phyloP scores from a whole-genome alignment of 2,888 invertebrate genomes.

The Cephus nigrinus region DNA sequence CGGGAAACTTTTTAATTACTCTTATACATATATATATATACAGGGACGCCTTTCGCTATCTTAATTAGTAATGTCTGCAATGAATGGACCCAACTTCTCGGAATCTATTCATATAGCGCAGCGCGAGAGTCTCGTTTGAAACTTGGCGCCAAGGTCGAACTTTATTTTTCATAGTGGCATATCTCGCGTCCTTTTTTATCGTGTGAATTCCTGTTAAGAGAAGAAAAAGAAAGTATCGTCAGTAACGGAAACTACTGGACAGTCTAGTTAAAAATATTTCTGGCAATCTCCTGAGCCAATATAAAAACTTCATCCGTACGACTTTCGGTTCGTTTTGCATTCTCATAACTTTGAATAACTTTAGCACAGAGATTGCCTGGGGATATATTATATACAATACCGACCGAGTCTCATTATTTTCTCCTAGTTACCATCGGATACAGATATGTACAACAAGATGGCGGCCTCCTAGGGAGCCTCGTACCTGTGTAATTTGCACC shows the following conservation, averaged over 20 bases:
- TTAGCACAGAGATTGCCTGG: background rate
- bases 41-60: slow-evolving; percentile 14
- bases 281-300: background rate
- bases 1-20: slow-evolving; percentile 24
- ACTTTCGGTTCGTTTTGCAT: background rate
- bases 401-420: background rate
- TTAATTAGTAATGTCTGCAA: slow-evolving; percentile 17
- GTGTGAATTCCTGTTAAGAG: background rate
- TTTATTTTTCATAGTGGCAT: background rate
- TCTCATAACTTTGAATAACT: background rate
- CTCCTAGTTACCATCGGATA: background rate
- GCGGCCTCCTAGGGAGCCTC: background rate
- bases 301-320: background rate
- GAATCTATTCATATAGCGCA: background rate
- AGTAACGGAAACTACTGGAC: background rate
- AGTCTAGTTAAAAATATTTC: background rate
- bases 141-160: background rate
- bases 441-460: background rate
- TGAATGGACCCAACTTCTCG: background rate
- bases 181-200: background rate
- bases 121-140: background rate
- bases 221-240: background rate
- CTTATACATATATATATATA: slow-evolving; percentile 10
- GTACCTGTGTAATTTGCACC: background rate
- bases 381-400: background rate